phyloP scores from a whole-genome alignment of 2,113 vertebrate species.

The Rutilus rutilus region DNA sequence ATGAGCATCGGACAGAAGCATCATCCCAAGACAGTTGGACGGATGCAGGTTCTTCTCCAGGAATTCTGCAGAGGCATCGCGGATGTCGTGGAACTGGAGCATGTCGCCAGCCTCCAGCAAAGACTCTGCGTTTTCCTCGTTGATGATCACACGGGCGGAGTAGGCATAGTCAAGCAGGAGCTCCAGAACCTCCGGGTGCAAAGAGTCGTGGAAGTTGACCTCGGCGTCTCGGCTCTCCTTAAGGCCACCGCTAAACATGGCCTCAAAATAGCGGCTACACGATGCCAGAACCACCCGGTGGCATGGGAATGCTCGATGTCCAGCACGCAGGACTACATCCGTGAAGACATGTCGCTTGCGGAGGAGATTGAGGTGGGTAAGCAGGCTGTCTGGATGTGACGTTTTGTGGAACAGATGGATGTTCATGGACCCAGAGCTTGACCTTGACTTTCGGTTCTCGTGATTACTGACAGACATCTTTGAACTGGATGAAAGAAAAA shows the following conservation, averaged over 20 bases:
- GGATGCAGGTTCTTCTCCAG: conserved; percentile 84
- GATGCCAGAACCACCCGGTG: conserved; percentile 83
- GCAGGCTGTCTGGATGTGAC: conserved; percentile 76
- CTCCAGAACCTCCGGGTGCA: conserved; percentile 85
- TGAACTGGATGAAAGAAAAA: conserved; percentile 54
- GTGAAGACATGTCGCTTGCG: conserved; percentile 82
- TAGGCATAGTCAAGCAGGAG: conserved; percentile 84
- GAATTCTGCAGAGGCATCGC: conserved; percentile 82
- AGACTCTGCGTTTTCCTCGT: conserved; percentile 85
- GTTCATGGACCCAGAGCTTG: conserved; percentile 81
- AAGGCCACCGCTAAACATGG: conserved; percentile 83
- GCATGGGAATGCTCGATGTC: conserved; percentile 78
- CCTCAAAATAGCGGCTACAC: conserved; percentile 85
- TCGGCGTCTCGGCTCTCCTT: conserved; percentile 79
- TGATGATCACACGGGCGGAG: conserved; percentile 81
- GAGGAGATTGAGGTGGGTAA: conserved; percentile 83
- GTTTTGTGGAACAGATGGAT: conserved; percentile 82
- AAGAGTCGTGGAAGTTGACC: conserved; percentile 82
- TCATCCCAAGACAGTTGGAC: conserved; percentile 85
- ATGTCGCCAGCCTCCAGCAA: conserved; percentile 84
- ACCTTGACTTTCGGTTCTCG: conserved; percentile 86
- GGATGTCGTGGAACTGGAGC: conserved; percentile 86
- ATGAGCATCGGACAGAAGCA: conserved; percentile 83
- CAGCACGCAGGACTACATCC: conserved; percentile 78
- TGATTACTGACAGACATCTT: conserved; percentile 85